A percentile compares a stretch with the other conserved stretches of the same genome.
phyloP scores from a whole-genome alignment of 1,140 invertebrate species.

The Lepidurus couesii region DNA sequence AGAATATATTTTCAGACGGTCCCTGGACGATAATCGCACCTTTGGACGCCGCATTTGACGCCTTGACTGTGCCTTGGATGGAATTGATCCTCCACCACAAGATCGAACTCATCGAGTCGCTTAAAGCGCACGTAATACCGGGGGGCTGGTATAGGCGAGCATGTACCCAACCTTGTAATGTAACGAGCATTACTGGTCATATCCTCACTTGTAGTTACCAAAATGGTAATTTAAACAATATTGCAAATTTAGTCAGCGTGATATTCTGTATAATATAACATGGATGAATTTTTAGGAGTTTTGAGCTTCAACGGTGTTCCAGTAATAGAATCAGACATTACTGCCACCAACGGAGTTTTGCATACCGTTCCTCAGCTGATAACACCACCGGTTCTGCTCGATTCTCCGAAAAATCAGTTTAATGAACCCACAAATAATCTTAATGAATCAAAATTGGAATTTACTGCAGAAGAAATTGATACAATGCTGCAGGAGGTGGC shows the following conservation, averaged over 20 bases:
- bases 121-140: constrained; percentile 17
- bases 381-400: background rate
- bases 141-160: background rate
- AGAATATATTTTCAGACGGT: constrained; percentile 22
- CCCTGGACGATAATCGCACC: constrained; percentile 26
- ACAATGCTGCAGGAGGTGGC: background rate
- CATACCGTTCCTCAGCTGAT: constrained; percentile 28
- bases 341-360: constrained; percentile 32
- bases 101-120: background rate
- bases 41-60: constrained; percentile 25
- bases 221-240: constrained; percentile 14
- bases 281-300: background rate
- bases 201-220: constrained; percentile 6
- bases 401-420: background rate
- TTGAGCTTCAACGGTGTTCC: constrained; percentile 24
- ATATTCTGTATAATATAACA: background rate
- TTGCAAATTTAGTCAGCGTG: background rate
- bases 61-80: background rate
- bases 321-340: constrained; percentile 32
- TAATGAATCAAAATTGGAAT: background rate
- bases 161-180: background rate
- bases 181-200: background rate
- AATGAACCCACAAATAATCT: background rate
- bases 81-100: background rate
- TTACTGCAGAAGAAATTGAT: background rate